Evolutionary conservation across 2,888 invertebrate genomes (phyloP).

Genomic region (Malthinus flaveolus): DNA sequence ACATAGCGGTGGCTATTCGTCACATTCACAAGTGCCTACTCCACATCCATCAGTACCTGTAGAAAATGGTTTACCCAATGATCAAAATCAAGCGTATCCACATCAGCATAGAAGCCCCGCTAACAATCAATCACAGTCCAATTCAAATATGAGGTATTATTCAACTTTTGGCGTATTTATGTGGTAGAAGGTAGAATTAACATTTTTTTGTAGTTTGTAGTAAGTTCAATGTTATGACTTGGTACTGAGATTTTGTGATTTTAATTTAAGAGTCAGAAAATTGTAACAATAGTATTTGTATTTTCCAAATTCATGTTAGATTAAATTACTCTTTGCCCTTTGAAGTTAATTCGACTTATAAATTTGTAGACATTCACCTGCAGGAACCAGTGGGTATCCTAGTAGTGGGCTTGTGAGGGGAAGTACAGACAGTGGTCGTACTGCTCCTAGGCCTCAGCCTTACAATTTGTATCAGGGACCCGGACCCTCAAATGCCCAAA

Average conservation of each 20-base stretch:
- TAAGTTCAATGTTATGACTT: background rate
- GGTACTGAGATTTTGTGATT: background rate
- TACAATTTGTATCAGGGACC: conserved; percentile 50
- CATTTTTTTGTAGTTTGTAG: background rate
- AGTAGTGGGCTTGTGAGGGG: conserved; percentile 49
- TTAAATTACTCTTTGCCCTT: background rate
- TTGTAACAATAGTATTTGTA: background rate
- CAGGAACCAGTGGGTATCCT: conserved; percentile 44
- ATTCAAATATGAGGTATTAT: conserved; percentile 53
- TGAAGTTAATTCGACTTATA: conserved; percentile 11
- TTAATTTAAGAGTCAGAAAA: background rate
- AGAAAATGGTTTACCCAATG: conserved; percentile 59
- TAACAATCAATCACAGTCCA: conserved; percentile 43
- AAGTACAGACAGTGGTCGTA: conserved; percentile 48
- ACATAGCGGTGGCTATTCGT: conserved; percentile 44
- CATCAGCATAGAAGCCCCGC: conserved; percentile 46
- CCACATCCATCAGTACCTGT: conserved; percentile 38
- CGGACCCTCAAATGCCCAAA: conserved; percentile 43
- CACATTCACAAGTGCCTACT: conserved; percentile 41
- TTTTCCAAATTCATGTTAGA: no score
- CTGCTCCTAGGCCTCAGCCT: conserved; percentile 46
- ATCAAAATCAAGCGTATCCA: conserved; percentile 52
- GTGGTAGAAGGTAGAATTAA: no score
- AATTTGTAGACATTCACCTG: conserved; percentile 51
- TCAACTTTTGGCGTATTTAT: background rate